Percentiles rank a stretch among this genome's conserved stretches.
phyloP scores from a whole-genome alignment of 2,113 vertebrate species.

The Silurus meridionalis region DNA sequence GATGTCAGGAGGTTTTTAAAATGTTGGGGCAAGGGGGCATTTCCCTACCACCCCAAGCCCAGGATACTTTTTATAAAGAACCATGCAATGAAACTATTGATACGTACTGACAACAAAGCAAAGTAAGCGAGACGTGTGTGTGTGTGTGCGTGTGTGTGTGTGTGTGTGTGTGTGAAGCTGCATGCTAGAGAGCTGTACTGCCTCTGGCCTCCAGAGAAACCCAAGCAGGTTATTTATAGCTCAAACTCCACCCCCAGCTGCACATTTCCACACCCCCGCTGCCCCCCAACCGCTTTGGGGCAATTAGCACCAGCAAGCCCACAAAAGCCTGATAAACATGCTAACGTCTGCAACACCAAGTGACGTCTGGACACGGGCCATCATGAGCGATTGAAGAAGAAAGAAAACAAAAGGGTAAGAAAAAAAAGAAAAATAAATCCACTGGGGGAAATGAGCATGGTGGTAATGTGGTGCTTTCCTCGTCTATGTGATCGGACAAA shows the following conservation, averaged over 20 bases:
- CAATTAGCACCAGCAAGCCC: slow-evolving; percentile 73
- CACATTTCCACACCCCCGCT: slow-evolving; percentile 64
- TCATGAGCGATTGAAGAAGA: slow-evolving; percentile 35
- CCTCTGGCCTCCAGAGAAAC: slow-evolving; percentile 54
- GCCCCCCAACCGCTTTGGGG: slow-evolving; percentile 67
- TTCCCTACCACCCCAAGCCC: background rate
- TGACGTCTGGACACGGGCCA: slow-evolving; percentile 65
- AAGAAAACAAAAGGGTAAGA: slow-evolving; percentile 37
- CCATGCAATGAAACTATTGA: background rate
- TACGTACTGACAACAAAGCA: background rate
- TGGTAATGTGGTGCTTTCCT: background rate
- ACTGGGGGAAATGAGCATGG: background rate
- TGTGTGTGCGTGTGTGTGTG: slow-evolving; percentile 26
- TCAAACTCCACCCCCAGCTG: slow-evolving; percentile 68
- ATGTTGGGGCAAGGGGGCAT: background rate
- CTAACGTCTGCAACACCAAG: slow-evolving; percentile 64
- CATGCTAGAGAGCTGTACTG: slow-evolving; percentile 44
- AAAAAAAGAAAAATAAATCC: slow-evolving; percentile 20
- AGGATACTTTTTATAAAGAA: background rate
- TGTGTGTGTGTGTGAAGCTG: slow-evolving; percentile 30
- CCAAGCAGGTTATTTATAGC: slow-evolving; percentile 72
- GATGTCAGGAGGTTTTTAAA: background rate
- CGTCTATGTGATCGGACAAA: too few species aligned
- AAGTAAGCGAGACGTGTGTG: slow-evolving; percentile 11
- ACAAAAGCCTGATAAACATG: slow-evolving; percentile 59